These are phyloP conservation scores for Coendou prehensilis DNA, from an alignment of 2,797 vertebrate genomes.

Conservation along the genomic window DNA sequence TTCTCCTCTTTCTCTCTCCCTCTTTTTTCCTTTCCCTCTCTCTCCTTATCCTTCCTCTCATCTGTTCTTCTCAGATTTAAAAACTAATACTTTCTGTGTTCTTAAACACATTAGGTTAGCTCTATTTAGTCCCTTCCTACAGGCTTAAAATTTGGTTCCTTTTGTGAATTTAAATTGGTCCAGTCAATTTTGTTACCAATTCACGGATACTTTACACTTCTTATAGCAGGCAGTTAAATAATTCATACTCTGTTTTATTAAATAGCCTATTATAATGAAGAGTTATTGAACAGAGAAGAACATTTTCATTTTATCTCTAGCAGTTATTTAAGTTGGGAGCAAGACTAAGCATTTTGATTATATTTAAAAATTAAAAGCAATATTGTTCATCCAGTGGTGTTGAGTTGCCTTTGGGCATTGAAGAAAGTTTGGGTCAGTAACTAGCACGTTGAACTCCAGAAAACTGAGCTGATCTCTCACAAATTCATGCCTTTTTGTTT, in stretches of 20 bases:
- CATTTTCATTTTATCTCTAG: constrained; percentile 47
- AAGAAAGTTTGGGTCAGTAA: constrained; percentile 15
- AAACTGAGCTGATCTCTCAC: not conserved
- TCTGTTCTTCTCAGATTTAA: not conserved
- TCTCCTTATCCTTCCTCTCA: not conserved
- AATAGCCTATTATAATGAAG: constrained; percentile 62
- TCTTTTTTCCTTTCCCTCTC: not conserved
- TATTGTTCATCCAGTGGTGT: not conserved
- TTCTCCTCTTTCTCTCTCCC: too few species aligned
- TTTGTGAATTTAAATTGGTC: constrained; percentile 49
- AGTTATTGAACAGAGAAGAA: constrained; percentile 67
- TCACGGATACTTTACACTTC: constrained; percentile 69
- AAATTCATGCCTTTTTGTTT: not conserved
- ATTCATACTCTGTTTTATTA: constrained; percentile 74
- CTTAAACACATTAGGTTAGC: not conserved
- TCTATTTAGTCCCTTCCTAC: not conserved
- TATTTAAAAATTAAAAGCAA: constrained; percentile 61
- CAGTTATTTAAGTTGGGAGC: constrained; percentile 58
- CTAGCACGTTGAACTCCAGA: constrained; percentile 24
- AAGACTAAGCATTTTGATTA: constrained; percentile 62
- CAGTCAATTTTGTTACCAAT: constrained; percentile 30
- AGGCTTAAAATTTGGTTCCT: not conserved
- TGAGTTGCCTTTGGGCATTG: constrained; percentile 26
- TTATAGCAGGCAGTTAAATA: constrained; percentile 68
- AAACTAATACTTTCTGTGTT: constrained; percentile 20